These are phyloP conservation scores for Parnassius mnemosyne DNA, from an alignment of 2,888 invertebrate genomes.

Conservation along the genomic window DNA sequence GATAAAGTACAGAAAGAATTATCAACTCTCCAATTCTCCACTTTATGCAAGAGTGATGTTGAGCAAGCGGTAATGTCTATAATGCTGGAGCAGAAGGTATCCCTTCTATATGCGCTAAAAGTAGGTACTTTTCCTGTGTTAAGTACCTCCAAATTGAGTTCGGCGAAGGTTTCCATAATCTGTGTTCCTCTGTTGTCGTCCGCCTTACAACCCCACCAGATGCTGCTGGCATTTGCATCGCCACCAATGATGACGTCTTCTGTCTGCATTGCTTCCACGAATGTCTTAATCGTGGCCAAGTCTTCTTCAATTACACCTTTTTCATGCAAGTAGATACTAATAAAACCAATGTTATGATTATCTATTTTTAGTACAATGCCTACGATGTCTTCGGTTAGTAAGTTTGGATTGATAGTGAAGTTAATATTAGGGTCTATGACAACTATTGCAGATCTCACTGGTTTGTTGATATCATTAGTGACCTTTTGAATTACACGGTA, in stretches of 20 bases:
- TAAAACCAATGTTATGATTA: neutral
- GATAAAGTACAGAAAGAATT: too few relatives aligned
- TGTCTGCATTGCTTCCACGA: neutral
- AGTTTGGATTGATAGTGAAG: neutral
- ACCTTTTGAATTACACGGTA: neutral
- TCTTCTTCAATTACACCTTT: neutral
- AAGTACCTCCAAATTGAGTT: too few relatives aligned
- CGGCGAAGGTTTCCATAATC: too few relatives aligned
- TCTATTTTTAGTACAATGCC: neutral
- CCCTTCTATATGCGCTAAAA: too few relatives aligned
- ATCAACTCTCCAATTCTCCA: too few relatives aligned
- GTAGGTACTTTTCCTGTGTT: too few relatives aligned
- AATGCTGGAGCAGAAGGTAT: too few relatives aligned
- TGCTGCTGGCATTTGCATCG: too few relatives aligned
- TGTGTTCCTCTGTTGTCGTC: too few relatives aligned
- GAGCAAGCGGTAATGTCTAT: too few relatives aligned
- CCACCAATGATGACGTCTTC: neutral
- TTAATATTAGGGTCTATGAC: neutral
- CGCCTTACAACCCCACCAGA: too few relatives aligned
- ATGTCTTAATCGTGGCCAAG: neutral
- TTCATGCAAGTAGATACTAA: neutral
- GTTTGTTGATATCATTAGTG: neutral
- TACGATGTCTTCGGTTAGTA: neutral
- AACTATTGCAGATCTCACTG: neutral
- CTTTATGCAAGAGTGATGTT: too few relatives aligned